Evolutionary conservation across 2,797 vertebrate genomes (phyloP), one percentile per base, ranked within the genome.

Genomic region (Malurus splendens): DNA sequence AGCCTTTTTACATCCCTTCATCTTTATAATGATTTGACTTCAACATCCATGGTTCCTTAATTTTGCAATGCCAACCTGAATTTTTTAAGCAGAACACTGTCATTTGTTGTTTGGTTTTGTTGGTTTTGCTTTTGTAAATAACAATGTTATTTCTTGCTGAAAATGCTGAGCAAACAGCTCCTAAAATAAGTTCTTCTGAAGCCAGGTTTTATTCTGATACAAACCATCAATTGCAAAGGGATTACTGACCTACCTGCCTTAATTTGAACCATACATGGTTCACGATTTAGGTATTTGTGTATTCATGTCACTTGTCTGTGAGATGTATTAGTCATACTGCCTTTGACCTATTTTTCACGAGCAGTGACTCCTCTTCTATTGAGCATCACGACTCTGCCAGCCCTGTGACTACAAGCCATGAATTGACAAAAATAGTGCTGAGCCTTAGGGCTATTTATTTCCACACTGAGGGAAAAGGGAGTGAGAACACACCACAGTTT

Each of bases 301-400:
- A 86, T 90, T 90, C 82, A 24, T 65, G 86, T 55, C 88, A 77
- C 71, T 92, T n/a, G 32, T 61, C 92, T 85, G 62, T 47, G 78
- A 94, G 93, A 71, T 85, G 51, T 16, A 57, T 93, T 92, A 92
- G 92, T 93, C 92, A 94, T 44, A 81, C 77, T 93, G 87, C 83
- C 77, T 93, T 85, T 95, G 95, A 94, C 89, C 95, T 91, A 94
- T 94, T 95, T 95, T 96, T 89, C 75, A 73, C 1, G 0, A 89
- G 41, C 59, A 56, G 80, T 48, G 80, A 90, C 88, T 91, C 82
- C 87, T 87, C 74, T 89, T 86, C 84, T 60, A 30, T 65, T 52
- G 89, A 92, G 88, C 86, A 86, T 93, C 90, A 94, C 72, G 77
- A 94, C 78, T 92, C 86, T 73, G 81, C 42, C 94, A 93, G 77